Evolutionary conservation across 2,113 vertebrate species (phyloP).

Genomic region (Circaetus gallicus): DNA sequence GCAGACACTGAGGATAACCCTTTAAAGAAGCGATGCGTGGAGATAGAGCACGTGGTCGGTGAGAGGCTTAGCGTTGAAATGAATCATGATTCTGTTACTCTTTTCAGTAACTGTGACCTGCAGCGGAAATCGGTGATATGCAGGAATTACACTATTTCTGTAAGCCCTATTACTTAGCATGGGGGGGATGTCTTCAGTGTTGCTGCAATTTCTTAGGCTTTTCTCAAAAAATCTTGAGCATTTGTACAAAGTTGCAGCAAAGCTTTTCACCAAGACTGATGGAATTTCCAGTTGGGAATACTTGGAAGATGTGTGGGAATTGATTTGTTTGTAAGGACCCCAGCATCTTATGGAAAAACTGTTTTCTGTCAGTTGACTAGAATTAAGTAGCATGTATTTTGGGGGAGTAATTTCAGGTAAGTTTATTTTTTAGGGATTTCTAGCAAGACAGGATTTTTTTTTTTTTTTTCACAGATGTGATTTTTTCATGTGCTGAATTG

Average conservation of each 20-base stretch:
- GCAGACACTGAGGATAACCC: background rate
- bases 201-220: background rate
- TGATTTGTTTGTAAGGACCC: background rate
- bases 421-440: conserved; percentile 51
- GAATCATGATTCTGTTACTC: background rate
- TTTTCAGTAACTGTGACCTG: background rate
- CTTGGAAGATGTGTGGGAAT: background rate
- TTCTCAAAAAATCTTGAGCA: background rate
- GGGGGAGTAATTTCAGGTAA: conserved; percentile 26
- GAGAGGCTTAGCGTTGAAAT: background rate
- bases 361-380: conserved; percentile 16
- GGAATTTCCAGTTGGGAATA: background rate
- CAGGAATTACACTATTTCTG: background rate
- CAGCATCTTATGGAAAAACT: background rate
- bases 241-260: background rate
- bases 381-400: background rate
- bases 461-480: conserved; percentile 25
- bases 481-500: conserved; percentile 32
- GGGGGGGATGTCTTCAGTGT: background rate
- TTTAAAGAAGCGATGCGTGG: background rate
- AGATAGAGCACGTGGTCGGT: background rate
- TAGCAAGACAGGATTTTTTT: conserved; percentile 31
- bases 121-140: background rate
- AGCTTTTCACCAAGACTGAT: background rate
- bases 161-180: background rate